A percentile compares a stretch with the other conserved stretches of the same genome.
phyloP scores from a whole-genome alignment of 2,888 invertebrate genomes.

The Chaetogeoica ovagalla region DNA sequence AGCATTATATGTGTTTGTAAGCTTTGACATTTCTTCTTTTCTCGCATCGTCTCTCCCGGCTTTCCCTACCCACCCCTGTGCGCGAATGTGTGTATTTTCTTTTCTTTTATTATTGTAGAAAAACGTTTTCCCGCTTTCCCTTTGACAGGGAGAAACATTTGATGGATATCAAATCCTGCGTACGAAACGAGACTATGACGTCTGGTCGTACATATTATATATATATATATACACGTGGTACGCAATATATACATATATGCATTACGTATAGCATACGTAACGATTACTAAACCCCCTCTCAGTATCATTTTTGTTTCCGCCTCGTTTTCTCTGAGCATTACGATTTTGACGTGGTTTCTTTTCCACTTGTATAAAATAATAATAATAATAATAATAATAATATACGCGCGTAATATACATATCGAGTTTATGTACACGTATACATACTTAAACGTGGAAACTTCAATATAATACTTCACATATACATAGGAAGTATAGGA shows the following conservation, averaged over 20 bases:
- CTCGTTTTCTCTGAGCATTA: constrained; percentile 48
- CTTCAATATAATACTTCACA: too few species aligned
- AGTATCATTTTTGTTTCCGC: constrained; percentile 48
- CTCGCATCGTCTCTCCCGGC: constrained; percentile 37
- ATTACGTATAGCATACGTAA: constrained; percentile 51
- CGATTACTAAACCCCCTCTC: constrained; percentile 49
- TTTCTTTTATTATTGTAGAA: constrained; percentile 47
- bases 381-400: too few species aligned
- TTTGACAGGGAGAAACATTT: constrained; percentile 50
- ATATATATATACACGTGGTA: too few species aligned
- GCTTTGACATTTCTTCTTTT: constrained; percentile 53
- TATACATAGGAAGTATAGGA: not conserved
- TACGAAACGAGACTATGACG: constrained; percentile 48
- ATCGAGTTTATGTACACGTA: not conserved
- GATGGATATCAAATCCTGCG: constrained; percentile 52
- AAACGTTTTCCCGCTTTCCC: constrained; percentile 50
- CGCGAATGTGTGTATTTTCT: not conserved
- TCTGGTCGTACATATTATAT: too few species aligned
- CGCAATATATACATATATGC: constrained; percentile 10
- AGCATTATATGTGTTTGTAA: constrained; percentile 53
- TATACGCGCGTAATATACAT: not conserved
- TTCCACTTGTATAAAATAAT: constrained; percentile 9
- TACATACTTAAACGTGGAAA: not conserved
- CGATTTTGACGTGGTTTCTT: constrained; percentile 48
- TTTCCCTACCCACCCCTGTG: not conserved